Conservation (phyloP, 35 echinoderm and acorn worm species). For the Ophioderma brevispina region DNA sequence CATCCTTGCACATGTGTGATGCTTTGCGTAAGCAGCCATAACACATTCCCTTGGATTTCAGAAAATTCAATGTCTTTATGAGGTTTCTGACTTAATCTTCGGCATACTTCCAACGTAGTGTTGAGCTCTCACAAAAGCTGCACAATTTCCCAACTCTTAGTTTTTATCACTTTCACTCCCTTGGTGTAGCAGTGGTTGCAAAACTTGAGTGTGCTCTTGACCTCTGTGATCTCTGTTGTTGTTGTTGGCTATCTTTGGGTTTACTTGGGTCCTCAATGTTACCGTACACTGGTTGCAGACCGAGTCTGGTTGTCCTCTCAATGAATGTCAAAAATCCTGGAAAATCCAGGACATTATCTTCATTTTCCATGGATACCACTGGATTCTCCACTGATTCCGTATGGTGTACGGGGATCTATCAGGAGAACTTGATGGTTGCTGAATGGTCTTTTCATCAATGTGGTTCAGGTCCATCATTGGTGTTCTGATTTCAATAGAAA, state of each 20-base stretch:
- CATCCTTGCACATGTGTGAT: not conserved
- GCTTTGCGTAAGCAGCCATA: not conserved
- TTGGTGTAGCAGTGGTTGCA: not conserved
- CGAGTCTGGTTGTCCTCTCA: not conserved
- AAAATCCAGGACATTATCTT: not conserved
- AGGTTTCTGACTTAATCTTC: not conserved
- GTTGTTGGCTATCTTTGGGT: not conserved
- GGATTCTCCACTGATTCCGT: not conserved
- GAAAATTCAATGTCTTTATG: not conserved
- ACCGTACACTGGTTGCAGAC: not conserved
- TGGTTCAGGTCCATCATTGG: not conserved
- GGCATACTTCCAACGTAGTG: not conserved
- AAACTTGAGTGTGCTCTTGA: no score
- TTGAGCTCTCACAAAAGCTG: no score
- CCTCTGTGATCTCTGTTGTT: not conserved
- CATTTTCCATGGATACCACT: no score
- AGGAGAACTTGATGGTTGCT: not conserved
- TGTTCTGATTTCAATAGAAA: slow-evolving; percentile 3
- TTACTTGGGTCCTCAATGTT: not conserved
- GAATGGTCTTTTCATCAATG: slow-evolving; percentile 3
- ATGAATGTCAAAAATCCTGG: not conserved
- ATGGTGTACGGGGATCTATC: not conserved
- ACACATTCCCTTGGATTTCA: not conserved
- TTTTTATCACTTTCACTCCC: not conserved
- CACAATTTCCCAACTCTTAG: not conserved